Percentiles rank a stretch among this genome's conserved stretches.
Evolutionary conservation across 53 echinoderm and acorn worm species (phyloP).

Genomic region (Echinarachnius parma): DNA sequence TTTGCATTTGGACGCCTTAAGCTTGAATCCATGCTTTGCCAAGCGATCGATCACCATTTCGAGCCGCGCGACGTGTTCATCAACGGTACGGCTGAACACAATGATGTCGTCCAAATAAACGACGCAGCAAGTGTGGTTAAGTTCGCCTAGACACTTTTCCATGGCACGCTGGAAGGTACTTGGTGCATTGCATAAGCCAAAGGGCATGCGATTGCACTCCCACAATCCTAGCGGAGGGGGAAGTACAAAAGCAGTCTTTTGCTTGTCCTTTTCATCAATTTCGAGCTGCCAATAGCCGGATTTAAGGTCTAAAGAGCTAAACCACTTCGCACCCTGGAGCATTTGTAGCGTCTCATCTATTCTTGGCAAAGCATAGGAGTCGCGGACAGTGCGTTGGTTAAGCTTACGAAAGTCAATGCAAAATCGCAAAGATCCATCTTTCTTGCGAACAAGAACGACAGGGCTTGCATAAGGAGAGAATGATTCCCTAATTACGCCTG

Average conservation of each 20-base stretch:
- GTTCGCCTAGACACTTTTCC: constrained; percentile 44
- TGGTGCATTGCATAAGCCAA: constrained; percentile 49
- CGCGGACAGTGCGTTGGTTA: constrained; percentile 23
- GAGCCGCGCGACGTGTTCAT: constrained; percentile 39
- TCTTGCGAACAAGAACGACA: constrained; percentile 53
- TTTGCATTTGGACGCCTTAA: constrained; percentile 52
- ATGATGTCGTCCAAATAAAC: constrained; percentile 57
- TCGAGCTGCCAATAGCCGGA: constrained; percentile 55
- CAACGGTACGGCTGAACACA: constrained; percentile 30
- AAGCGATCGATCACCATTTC: constrained; percentile 45
- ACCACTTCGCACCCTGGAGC: constrained; percentile 48
- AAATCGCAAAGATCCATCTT: constrained; percentile 37
- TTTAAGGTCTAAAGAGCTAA: constrained; percentile 43
- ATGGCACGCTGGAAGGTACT: constrained; percentile 48
- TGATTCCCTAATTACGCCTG: constrained; percentile 37
- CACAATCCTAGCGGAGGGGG: constrained; percentile 39
- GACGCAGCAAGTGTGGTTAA: constrained; percentile 39
- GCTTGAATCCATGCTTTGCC: constrained; percentile 48
- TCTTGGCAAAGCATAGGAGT: constrained; percentile 48
- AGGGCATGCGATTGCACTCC: constrained; percentile 54
- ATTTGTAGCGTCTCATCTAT: constrained; percentile 56
- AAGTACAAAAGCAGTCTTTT: constrained; percentile 53
- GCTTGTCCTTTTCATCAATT: constrained; percentile 34
- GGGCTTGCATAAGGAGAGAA: constrained; percentile 53
- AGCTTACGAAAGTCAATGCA: constrained; percentile 52